These are phyloP conservation scores for Tor tambroides DNA, from an alignment of 2,113 vertebrate species.

Conservation along the genomic window DNA sequence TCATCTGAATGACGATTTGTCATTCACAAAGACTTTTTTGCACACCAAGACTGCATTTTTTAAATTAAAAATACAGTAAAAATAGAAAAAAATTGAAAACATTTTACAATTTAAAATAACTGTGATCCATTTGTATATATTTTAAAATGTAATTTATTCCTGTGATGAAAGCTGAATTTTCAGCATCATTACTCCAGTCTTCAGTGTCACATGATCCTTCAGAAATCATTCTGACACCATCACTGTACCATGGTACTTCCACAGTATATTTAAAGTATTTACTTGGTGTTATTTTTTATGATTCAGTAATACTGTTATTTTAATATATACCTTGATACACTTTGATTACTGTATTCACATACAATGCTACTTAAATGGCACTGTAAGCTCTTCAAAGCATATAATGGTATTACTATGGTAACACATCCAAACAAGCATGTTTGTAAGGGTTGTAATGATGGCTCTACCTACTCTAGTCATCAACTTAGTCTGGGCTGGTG, in stretches of 20 bases:
- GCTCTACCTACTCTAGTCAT: constrained; percentile 18
- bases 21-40: no score
- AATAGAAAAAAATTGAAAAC: no score
- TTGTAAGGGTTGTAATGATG: constrained; percentile 30
- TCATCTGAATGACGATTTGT: no score
- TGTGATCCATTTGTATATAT: no score
- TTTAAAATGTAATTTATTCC: no score
- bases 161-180: no score
- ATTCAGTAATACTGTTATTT: constrained; percentile 28
- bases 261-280: background rate
- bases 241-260: background rate
- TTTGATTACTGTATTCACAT: background rate
- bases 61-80: no score
- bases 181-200: no score
- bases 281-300: background rate
- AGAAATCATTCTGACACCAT: background rate
- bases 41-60: no score
- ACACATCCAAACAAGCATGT: constrained; percentile 70
- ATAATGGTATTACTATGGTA: constrained; percentile 75
- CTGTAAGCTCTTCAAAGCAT: constrained; percentile 57
- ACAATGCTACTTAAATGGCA: background rate
- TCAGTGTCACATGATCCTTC: no score
- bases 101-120: no score
- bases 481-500: constrained; percentile 18
- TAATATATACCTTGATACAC: background rate